Base-by-base conservation (phyloP, 2,888 invertebrate genomes). In the Aphelenchoides bicaudatus region DNA sequence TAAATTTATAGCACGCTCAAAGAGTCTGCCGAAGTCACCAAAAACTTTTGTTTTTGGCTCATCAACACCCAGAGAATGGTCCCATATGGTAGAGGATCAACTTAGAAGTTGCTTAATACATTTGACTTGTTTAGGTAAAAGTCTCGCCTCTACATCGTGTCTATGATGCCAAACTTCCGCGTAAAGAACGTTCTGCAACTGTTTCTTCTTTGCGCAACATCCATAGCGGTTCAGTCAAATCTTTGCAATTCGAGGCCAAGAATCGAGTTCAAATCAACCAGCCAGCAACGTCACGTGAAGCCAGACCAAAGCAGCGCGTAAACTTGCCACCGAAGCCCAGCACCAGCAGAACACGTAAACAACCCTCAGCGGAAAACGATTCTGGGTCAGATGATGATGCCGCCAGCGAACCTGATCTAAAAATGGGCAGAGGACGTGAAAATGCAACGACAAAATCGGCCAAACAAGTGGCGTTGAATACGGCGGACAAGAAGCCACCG, bases 41-140 rank as follows among this genome's bases (percentile, higher is more conserved):
- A 64, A 51, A 56, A 27, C 29, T 29, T 69, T 43, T 34, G 74
- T 69, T n/a, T 75, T 75, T 57, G 74, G 74, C 4, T 74, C 73
- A 38, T 72, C 72, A 19, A 74, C 74, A 27, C 74, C 74, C 27
- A 59, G 74, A 27, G 72, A 74, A 59, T 67, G 72, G 16, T 73
- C 74, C 29, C 72, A 74, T 59, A n/a, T n/a, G n/a, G n/a, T n/a
- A n/a, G n/a, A n/a, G n/a, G n/a, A n/a, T n/a, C n/a, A n/a, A n/a
- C n/a, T n/a, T n/a, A n/a, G n/a, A n/a, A n/a, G n/a, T n/a, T n/a
- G n/a, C n/a, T n/a, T n/a, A n/a, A n/a, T n/a, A n/a, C n/a, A n/a
- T n/a, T n/a, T n/a, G n/a, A n/a, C n/a, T n/a, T n/a, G n/a, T n/a
- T n/a, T n/a, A n/a, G n/a, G n/a, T n/a, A n/a, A n/a, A n/a, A n/a